These are phyloP conservation scores for Aspidapion aeneum DNA, from an alignment of 2,888 invertebrate genomes.

Conservation along the genomic window DNA sequence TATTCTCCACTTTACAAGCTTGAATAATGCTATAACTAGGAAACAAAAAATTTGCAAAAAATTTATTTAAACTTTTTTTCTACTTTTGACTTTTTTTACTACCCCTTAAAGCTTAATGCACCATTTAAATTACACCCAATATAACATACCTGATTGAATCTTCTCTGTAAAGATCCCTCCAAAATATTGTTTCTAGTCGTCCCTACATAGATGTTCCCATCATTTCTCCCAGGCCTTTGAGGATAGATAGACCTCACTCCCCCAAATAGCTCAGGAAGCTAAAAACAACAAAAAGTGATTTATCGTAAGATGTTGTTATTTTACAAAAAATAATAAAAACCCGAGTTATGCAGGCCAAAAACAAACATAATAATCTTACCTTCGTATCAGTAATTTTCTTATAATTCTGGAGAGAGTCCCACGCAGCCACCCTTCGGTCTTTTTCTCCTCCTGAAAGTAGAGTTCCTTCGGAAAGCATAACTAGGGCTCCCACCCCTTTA, in stretches of 20 bases:
- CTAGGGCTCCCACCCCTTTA: slow-evolving; percentile 81
- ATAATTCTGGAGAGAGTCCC: slow-evolving; percentile 89
- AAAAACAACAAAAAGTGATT: slow-evolving; percentile 21
- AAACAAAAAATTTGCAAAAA: too few species aligned
- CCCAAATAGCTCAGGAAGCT: slow-evolving; percentile 86
- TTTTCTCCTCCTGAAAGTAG: slow-evolving; percentile 87
- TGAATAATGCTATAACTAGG: too few species aligned
- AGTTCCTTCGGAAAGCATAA: slow-evolving; percentile 88
- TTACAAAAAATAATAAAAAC: too few species aligned
- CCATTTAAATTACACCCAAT: too few species aligned
- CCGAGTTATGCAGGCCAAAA: too few species aligned
- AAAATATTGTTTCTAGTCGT: slow-evolving; percentile 86
- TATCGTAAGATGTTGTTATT: background rate
- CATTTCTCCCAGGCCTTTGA: slow-evolving; percentile 81
- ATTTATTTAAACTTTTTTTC: too few species aligned
- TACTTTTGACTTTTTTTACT: too few species aligned
- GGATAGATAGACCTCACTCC: slow-evolving; percentile 87
- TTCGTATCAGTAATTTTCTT: slow-evolving; percentile 87
- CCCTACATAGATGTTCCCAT: slow-evolving; percentile 88
- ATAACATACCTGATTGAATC: slow-evolving; percentile 77
- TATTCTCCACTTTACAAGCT: too few species aligned
- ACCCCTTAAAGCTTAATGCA: too few species aligned
- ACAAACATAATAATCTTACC: slow-evolving; percentile 49
- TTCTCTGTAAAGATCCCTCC: slow-evolving; percentile 84
- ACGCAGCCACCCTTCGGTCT: slow-evolving; percentile 85